Evolutionary conservation across 2,113 vertebrate genomes (phyloP).

Genomic region (Pomatorhinus ruficollis): DNA sequence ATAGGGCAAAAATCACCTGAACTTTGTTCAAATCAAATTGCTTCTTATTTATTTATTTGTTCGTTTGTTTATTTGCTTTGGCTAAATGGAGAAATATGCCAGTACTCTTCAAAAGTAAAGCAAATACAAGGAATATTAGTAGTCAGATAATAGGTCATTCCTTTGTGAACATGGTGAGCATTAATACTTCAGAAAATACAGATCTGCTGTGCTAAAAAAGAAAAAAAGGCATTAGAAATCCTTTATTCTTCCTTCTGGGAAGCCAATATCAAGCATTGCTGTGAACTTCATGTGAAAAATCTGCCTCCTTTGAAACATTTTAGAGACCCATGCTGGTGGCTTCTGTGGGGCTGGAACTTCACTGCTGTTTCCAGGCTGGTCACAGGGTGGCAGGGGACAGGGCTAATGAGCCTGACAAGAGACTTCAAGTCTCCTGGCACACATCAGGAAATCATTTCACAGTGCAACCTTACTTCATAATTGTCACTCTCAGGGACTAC

Average conservation of each 20-base stretch:
- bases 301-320: neutral
- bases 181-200: neutral
- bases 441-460: neutral
- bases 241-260: neutral
- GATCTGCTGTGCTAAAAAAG: neutral
- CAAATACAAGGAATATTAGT: neutral
- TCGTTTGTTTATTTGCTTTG: constrained; percentile 10
- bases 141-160: neutral
- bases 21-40: neutral
- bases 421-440: neutral
- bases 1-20: neutral
- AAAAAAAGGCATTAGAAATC: neutral
- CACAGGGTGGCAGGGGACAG: neutral
- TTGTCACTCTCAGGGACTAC: neutral
- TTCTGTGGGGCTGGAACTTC: neutral
- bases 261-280: neutral
- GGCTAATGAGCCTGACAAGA: neutral
- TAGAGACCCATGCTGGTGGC: neutral
- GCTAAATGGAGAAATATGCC: neutral
- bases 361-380: neutral
- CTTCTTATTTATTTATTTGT: neutral
- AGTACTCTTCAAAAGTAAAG: neutral
- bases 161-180: neutral
- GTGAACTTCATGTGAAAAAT: neutral
- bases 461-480: neutral